Conservation (phyloP, 2,797 vertebrate species). For the Pseudomugil gertrudae region DNA sequence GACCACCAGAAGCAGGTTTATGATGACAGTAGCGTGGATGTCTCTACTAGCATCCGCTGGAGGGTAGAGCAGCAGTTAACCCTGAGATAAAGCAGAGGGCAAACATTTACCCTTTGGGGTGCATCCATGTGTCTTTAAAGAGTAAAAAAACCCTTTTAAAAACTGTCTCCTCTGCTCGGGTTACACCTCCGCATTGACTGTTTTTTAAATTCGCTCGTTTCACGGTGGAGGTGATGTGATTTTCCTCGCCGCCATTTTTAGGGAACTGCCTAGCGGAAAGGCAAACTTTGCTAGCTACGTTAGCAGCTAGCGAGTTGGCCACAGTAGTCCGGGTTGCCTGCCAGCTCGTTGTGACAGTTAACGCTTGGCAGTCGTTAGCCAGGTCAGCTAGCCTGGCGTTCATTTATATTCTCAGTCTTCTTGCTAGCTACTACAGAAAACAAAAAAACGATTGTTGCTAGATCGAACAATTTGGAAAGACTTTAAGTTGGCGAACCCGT, state of each 20-base stretch:
- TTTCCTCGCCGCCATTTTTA: slow-evolving; percentile 84
- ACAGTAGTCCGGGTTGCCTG: slow-evolving; percentile 24
- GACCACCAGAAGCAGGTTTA: not conserved
- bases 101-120: slow-evolving; percentile 30
- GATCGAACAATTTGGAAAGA: slow-evolving; percentile 5
- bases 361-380: slow-evolving; percentile 45
- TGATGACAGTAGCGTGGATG: slow-evolving; percentile 11
- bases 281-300: slow-evolving; percentile 73
- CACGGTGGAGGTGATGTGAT: slow-evolving; percentile 72
- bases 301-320: slow-evolving; percentile 66
- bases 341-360: slow-evolving; percentile 50
- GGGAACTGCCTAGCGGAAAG: slow-evolving; percentile 74
- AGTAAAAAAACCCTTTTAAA: not conserved
- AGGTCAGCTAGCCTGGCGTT: slow-evolving; percentile 15
- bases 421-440: slow-evolving; percentile 7
- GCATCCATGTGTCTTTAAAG: slow-evolving; percentile 32
- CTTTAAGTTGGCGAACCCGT: slow-evolving; percentile 14
- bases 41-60: slow-evolving; percentile 24
- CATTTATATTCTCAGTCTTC: not conserved
- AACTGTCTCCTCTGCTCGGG: slow-evolving; percentile 7
- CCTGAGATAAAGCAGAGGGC: slow-evolving; percentile 26
- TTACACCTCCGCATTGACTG: not conserved
- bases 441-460: slow-evolving; percentile 14
- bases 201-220: slow-evolving; percentile 37
- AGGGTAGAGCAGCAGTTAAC: slow-evolving; percentile 20